Base-by-base conservation (phyloP, 2,113 vertebrate species). In the Caranx melampygus region DNA sequence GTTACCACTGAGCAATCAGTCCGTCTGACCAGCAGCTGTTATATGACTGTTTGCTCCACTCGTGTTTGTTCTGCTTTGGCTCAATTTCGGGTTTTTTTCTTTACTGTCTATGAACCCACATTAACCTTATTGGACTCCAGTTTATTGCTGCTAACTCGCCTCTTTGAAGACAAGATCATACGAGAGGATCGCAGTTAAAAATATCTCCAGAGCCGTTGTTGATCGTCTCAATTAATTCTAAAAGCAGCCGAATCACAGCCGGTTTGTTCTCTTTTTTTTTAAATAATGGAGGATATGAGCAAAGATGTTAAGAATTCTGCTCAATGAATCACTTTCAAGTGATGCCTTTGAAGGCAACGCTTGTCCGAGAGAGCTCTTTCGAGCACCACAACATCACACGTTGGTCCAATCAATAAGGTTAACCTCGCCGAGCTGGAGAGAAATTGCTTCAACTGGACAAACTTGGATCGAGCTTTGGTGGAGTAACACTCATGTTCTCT, bases 331-430 rank as follows among this genome's bases (percentile, higher is more conserved):
- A 4, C 83, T 91, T 84, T 87, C 75, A 91, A 83, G 73, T 54
- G 78, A 70, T 65, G 81, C 73, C 87, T 91, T 92, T 92, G 87
- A 87, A 91, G 86, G 83, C 40, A 3, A 3, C 34, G 31, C 68
- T n/a, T n/a, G 49, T 74, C 65, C 40, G 42, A 72, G 84, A 77
- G 57, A 57, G 82, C 64, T 26, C 78, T 78, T 75, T 79, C 21
- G 34, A 85, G 81, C 71, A 84, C 47, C 86, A 59, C 74, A 61
- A 79, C 84, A 82, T 91, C 88, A 91, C 88, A 84, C 79, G 66
- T 73, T 70, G 75, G 11, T 72, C 85, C 78, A 75, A 93, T 95
- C 94, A 76, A 91, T 93, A 81, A 73, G 89, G 88, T 87, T 88
- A 89, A 92, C 80, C 83, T 82, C 81, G 52, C 85, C 64, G 21